Conservation (phyloP, 2,888 invertebrate genomes). For the Dione vanillae region DNA sequence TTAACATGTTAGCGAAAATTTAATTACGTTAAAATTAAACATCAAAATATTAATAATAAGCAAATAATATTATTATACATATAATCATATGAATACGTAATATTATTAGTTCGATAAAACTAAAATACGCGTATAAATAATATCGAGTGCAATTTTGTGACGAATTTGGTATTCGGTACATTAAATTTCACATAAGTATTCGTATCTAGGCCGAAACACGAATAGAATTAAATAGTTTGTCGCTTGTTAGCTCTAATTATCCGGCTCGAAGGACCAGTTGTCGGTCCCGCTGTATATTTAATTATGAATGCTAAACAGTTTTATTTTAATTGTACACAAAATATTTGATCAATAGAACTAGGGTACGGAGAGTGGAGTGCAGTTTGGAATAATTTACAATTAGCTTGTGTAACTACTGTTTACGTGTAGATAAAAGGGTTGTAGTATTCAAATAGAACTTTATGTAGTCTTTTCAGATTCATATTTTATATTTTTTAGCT, state of each 20-base stretch:
- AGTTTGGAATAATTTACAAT: conserved; percentile 22
- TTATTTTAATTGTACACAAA: conserved; percentile 38
- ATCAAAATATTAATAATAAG: conserved; percentile 29
- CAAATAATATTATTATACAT: conserved; percentile 4
- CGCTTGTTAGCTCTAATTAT: conserved; percentile 52
- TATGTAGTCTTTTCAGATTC: no score
- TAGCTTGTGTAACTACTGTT: conserved; percentile 1
- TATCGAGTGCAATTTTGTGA: conserved; percentile 40
- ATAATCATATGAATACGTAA: conserved; percentile 25
- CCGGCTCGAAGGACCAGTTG: conserved; percentile 51
- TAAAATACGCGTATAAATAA: conserved; percentile 20
- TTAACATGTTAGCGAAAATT: conserved; percentile 1
- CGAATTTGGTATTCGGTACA: conserved; percentile 42
- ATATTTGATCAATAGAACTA: conserved; percentile 32
- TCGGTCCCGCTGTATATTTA: conserved; percentile 46
- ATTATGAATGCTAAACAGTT: conserved; percentile 48
- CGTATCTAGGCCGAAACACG: conserved; percentile 39
- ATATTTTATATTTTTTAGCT: no score
- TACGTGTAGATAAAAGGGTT: not conserved
- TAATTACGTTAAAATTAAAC: conserved; percentile 17
- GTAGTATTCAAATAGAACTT: no score
- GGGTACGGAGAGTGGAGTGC: conserved; percentile 15
- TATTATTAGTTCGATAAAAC: conserved; percentile 5
- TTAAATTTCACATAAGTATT: conserved; percentile 46
- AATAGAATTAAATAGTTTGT: conserved; percentile 48